phyloP scores from a whole-genome alignment of 1,140 invertebrate species.

The Aethina tumida region DNA sequence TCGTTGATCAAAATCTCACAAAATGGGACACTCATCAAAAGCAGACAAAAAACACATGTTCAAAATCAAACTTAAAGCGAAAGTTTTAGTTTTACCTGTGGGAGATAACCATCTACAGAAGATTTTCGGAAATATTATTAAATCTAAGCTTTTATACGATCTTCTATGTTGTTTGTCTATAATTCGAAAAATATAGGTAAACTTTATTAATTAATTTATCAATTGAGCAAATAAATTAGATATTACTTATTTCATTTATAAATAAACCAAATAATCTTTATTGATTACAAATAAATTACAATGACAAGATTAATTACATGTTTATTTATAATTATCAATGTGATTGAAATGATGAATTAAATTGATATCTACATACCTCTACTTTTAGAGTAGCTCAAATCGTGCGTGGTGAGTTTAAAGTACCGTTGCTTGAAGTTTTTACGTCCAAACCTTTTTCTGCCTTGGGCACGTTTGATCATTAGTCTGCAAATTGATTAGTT shows the following conservation, averaged over 20 bases:
- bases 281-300: neutral
- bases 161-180: no score
- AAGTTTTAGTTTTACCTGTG: no score
- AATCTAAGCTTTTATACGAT: no score
- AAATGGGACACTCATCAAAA: no score
- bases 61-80: no score
- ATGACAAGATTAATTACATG: neutral
- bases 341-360: constrained; percentile 1
- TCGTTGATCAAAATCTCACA: no score
- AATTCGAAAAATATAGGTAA: no score
- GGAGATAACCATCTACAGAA: no score
- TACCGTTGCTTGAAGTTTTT: constrained; percentile 81
- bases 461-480: constrained; percentile 82
- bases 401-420: constrained; percentile 76
- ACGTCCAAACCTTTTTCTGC: constrained; percentile 69
- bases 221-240: neutral
- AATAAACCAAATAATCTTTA: neutral
- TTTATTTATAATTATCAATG: neutral
- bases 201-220: no score
- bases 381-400: constrained; percentile 72
- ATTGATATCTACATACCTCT: constrained; percentile 48
- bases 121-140: no score
- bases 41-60: no score
- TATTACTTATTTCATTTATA: neutral
- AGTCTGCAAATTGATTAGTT: constrained; percentile 44